Evolutionary conservation across 2,113 vertebrate species (phyloP).

Genomic region (Osmerus eperlanus): DNA sequence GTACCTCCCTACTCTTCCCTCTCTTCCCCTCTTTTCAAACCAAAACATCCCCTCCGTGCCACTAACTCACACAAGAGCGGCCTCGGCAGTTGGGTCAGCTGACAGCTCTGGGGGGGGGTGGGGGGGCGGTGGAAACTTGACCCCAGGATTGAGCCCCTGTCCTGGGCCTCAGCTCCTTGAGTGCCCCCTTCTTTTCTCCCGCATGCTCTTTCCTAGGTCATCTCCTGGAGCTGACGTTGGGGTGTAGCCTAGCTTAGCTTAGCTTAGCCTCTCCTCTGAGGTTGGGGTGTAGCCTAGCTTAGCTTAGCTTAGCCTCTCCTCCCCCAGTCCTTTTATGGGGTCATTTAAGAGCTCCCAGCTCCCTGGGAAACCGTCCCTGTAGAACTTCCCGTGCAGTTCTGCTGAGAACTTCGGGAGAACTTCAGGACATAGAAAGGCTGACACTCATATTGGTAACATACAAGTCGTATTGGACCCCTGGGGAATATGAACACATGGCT

Average conservation of each 20-base stretch:
- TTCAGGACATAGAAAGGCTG: constrained; percentile 2
- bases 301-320: constrained; percentile 21
- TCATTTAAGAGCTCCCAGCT: constrained; percentile 60
- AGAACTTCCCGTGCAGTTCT: constrained; percentile 44
- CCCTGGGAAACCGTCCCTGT: constrained; percentile 54
- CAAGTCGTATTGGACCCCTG: no score
- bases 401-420: constrained; percentile 21
- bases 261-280: constrained; percentile 23
- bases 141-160: constrained; percentile 49
- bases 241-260: constrained; percentile 20
- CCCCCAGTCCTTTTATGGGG: constrained; percentile 58
- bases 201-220: constrained; percentile 50
- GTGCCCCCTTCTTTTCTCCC: constrained; percentile 51
- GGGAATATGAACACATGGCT: no score
- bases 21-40: constrained; percentile 56
- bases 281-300: constrained; percentile 27
- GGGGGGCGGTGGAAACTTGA: constrained; percentile 67
- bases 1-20: constrained; percentile 42
- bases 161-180: constrained; percentile 57
- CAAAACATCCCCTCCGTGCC: constrained; percentile 62
- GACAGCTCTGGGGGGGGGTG: constrained; percentile 51
- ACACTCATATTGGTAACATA: constrained; percentile 15
- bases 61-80: constrained; percentile 49
- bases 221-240: constrained; percentile 28
- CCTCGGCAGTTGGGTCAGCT: constrained; percentile 62